Evolutionary conservation across 2,888 invertebrate genomes (phyloP).

Genomic region (Platerodrilus igneus): DNA sequence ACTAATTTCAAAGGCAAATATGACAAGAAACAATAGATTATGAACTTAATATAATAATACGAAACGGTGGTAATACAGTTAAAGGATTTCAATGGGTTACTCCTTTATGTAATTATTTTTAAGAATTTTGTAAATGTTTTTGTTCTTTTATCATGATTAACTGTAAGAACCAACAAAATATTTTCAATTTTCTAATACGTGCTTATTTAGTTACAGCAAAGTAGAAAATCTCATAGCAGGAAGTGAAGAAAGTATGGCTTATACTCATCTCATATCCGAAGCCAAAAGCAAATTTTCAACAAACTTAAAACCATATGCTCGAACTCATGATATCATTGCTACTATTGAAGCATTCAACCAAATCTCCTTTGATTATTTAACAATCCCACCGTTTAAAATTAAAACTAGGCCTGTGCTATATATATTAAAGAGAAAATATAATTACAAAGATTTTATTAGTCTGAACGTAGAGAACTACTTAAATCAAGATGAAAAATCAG

Average conservation of each 20-base stretch:
- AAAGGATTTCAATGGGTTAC: no score
- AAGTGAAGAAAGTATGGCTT: constrained; percentile 62
- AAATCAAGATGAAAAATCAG: constrained; percentile 5
- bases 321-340: constrained; percentile 71
- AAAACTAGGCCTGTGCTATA: constrained; percentile 79
- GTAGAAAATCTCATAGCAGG: constrained; percentile 66
- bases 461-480: constrained; percentile 23
- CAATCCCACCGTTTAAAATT: constrained; percentile 72
- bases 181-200: no score
- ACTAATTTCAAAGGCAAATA: no score
- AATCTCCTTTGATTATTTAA: constrained; percentile 72
- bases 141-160: constrained; percentile 4
- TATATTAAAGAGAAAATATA: constrained; percentile 65
- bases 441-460: constrained; percentile 51
- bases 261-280: constrained; percentile 76
- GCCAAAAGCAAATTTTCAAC: constrained; percentile 76
- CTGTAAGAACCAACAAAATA: constrained; percentile 1
- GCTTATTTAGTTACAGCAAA: constrained; percentile 70
- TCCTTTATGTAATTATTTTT: background rate
- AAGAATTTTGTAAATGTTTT: background rate
- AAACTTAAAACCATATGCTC: constrained; percentile 64
- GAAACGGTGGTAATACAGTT: no score
- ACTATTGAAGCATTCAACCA: constrained; percentile 79
- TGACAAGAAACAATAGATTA: no score
- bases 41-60: no score